Evolutionary conservation across 2,888 invertebrate genomes (phyloP), one percentile per base, ranked within the genome.

Genomic region (Julus scanicus): DNA sequence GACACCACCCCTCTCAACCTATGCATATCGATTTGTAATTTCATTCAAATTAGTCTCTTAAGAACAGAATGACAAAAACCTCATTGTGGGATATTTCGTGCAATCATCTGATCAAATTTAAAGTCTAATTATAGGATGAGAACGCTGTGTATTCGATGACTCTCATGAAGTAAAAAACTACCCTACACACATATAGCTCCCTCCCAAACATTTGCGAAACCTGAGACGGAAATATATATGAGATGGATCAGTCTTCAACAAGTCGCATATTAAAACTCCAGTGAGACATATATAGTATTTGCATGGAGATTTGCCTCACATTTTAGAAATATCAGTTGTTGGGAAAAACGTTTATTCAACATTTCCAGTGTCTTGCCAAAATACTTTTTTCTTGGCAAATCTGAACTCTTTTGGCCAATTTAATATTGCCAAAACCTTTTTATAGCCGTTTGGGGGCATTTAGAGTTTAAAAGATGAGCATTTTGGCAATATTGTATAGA

Each of bases 101-200:
- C 80, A 80, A 80, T 80, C 80, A 37, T 80, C 80, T 80, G 80
- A 80, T 80, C 80, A 80, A 80, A 80, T 80, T 80, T 80, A 80
- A 80, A 80, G 37, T 80, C 29, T 80, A 80, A 80, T 80, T 80
- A 80, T 80, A 80, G 37, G 80, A 80, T 80, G 80, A 80, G 37
- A 80, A 80, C 80, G 29, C 13, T 71, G 29, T 80, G 13, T 37
- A 80, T 37, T 80, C 37, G 80, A 37, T 80, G 80, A 80, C 37
- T 80, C 2, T 29, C 2, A 13, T 15, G 0, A 3, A 44, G 5
- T 13, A 80, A 80, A 80, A 53, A 80, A 80, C 37, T 9, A 11
- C 37, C 37, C 15, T 37, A 29, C 80, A 3, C 29, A 9, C 13
- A 80, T 13, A 37, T 1, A 80, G 37, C n/a, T n/a, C n/a, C 80